phyloP scores from a whole-genome alignment of 2,888 invertebrate species.

The Hyles lineata region DNA sequence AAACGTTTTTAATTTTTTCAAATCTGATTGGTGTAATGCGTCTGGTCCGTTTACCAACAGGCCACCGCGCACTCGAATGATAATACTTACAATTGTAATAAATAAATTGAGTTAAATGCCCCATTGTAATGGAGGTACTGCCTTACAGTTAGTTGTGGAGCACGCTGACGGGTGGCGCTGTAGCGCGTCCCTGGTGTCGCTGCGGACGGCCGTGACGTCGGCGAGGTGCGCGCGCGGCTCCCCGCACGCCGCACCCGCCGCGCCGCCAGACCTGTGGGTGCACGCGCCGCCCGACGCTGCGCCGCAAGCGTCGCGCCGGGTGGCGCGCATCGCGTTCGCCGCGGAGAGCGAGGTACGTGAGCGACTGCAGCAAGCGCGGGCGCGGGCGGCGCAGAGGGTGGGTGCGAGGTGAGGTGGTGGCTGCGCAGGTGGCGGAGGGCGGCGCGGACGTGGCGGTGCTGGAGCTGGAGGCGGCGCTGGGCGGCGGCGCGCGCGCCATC shows the following conservation, averaged over 20 bases:
- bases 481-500: conserved; percentile 58
- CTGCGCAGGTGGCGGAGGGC: conserved; percentile 35
- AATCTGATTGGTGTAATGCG: too few species aligned
- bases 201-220: conserved; percentile 60
- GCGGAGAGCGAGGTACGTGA: conserved; percentile 52
- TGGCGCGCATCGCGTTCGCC: conserved; percentile 42
- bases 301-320: conserved; percentile 42
- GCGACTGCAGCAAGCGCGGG: conserved; percentile 59
- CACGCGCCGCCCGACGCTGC: conserved; percentile 45
- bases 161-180: conserved; percentile 50
- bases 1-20: too few species aligned
- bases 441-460: conserved; percentile 46
- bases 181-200: conserved; percentile 52
- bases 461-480: conserved; percentile 65
- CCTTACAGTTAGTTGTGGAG: conserved; percentile 53
- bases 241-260: conserved; percentile 41
- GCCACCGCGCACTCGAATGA: too few species aligned
- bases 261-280: conserved; percentile 48
- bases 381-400: conserved; percentile 56
- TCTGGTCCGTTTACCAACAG: too few species aligned
- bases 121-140: neutral
- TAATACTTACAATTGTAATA: too few species aligned
- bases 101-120: too few species aligned
- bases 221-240: conserved; percentile 55
- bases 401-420: conserved; percentile 2